These are phyloP conservation scores for Epicauta chinensis DNA, from an alignment of 1,140 invertebrate genomes.

Conservation along the genomic window DNA sequence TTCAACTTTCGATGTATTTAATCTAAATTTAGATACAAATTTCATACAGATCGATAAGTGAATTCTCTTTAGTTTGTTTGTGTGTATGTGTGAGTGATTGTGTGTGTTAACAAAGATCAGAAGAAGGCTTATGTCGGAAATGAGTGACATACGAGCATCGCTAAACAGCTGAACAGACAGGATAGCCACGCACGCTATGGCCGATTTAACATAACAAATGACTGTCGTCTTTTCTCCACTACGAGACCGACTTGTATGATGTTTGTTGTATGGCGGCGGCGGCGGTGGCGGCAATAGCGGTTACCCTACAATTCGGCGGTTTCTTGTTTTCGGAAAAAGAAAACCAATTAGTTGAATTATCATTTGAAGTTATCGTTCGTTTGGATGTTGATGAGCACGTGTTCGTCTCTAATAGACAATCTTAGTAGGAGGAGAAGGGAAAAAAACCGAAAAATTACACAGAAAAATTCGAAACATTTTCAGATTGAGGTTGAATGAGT, in stretches of 20 bases:
- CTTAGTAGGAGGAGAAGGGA: no score
- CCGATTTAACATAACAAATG: conserved; percentile 44
- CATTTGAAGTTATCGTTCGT: conserved; percentile 33
- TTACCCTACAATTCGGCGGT: conserved; percentile 5
- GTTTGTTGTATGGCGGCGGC: conserved; percentile 26
- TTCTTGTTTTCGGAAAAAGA: conserved; percentile 30
- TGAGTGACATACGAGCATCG: conserved; percentile 44
- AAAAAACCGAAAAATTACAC: no score
- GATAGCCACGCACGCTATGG: conserved; percentile 39
- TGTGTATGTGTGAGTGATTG: no score
- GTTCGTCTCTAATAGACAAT: no score
- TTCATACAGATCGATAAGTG: no score
- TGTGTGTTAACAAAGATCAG: conserved; percentile 20
- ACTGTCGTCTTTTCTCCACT: conserved; percentile 35
- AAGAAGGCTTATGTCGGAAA: conserved; percentile 38
- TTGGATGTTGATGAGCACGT: no score
- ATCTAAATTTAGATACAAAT: no score
- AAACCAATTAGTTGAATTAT: conserved; percentile 43
- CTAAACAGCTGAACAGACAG: conserved; percentile 44
- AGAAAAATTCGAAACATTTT: no score
- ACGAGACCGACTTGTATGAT: conserved; percentile 28
- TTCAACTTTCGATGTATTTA: no score
- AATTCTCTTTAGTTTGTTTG: not conserved
- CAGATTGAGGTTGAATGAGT: no score
- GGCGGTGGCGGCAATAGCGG: conserved; percentile 2